Base-by-base conservation (phyloP, 2,113 vertebrate genomes). In the Colossoma macropomum region DNA sequence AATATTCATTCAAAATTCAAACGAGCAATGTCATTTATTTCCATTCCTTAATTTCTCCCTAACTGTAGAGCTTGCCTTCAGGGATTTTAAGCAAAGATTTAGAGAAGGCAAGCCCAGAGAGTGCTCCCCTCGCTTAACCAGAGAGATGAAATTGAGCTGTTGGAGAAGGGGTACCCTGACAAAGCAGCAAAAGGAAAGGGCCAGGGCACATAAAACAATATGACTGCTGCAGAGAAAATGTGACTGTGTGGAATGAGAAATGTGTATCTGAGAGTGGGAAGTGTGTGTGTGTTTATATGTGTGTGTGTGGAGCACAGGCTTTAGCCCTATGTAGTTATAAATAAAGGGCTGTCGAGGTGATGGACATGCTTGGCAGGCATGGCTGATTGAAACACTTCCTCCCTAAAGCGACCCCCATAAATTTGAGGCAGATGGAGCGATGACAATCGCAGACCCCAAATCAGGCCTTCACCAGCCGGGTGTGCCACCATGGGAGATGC, bases 321-420 rank as follows among this genome's bases (percentile, higher is more conserved):
- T 82, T 75, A 81, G 77, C 66, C 54, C 66, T 80, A 85, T 75
- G 75, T 60, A 89, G 90, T 90, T 87, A 89, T 91, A 92, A 92
- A 94, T 93, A 92, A 92, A 91, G 86, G 87, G 85, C 90, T 93
- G 92, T 93, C 90, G 85, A 79, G 76, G 83, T 94, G 93, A 93
- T 92, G 90, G 92, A 94, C 93, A 94, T 85, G 90, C 91, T 92
- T 93, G 92, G 93, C 91, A 94, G 92, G 87, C 91, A 71, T 84
- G 83, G 90, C 90, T 94, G 93, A 95, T 93, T 94, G 93, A 95
- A 94, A 94, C 91, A 93, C 91, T 95, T 94, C 93, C 93, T 92
- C 88, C 92, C 91, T 93, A 86, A 89, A 89, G 92, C 88, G 92
- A 83, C 87, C 91, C 86, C 91, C 90, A 94, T 95, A 93, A 95